phyloP scores from a whole-genome alignment of 2,113 vertebrate species.

The Paramisgurnus dabryanus region DNA sequence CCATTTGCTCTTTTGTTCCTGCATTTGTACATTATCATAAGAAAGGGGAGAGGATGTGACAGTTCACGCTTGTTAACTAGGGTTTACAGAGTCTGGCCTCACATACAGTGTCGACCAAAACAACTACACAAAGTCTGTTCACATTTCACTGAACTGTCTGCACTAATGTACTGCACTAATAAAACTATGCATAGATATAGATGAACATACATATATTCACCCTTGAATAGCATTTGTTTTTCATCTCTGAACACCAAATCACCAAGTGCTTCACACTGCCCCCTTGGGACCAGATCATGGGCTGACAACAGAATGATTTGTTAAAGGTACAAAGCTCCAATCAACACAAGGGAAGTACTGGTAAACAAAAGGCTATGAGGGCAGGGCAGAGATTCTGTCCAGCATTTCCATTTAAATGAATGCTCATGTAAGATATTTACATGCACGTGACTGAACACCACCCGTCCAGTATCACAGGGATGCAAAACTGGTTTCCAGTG shows the following conservation, averaged over 20 bases:
- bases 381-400: neutral
- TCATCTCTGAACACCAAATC: neutral
- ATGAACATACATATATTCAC: neutral
- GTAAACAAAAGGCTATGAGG: slow-evolving; percentile 6
- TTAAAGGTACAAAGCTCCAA: slow-evolving; percentile 18
- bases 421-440: slow-evolving; percentile 18
- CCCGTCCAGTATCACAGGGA: neutral
- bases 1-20: slow-evolving; percentile 40
- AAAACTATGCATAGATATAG: neutral
- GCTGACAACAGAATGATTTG: neutral
- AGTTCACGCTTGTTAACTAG: slow-evolving; percentile 6
- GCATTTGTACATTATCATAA: slow-evolving; percentile 35
- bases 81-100: neutral
- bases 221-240: neutral
- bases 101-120: neutral
- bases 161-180: no score
- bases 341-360: neutral
- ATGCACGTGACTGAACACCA: slow-evolving; percentile 6
- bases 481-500: slow-evolving; percentile 42
- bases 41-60: slow-evolving; percentile 40
- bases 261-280: slow-evolving; percentile 9
- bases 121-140: no score
- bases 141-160: neutral
- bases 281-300: neutral
- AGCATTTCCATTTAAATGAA: slow-evolving; percentile 38